A percentile compares a stretch with the other conserved stretches of the same genome.
Conservation (phyloP, 2,113 vertebrate genomes). For the Geococcyx californianus region DNA sequence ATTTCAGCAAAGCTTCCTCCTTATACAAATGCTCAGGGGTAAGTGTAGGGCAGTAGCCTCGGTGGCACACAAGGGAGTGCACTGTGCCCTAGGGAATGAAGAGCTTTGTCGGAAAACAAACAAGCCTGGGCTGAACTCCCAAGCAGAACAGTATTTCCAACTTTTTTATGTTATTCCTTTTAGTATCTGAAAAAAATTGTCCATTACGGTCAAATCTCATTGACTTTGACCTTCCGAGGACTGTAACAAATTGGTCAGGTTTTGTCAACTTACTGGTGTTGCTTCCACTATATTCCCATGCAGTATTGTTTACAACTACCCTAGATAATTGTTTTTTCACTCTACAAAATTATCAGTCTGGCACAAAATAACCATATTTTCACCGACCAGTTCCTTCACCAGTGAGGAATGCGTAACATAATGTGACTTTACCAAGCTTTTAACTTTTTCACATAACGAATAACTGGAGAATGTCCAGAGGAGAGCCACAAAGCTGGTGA, state of each 20-base stretch:
- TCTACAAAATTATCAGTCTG: neutral
- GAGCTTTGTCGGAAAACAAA: neutral
- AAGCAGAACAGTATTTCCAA: neutral
- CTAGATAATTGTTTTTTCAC: neutral
- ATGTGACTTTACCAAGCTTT: neutral
- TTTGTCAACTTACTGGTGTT: neutral
- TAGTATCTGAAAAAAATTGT: neutral
- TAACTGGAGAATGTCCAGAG: neutral
- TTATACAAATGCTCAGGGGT: neutral
- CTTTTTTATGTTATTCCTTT: neutral
- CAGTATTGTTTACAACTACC: neutral
- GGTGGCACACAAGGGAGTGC: accelerated
- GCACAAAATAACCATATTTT: neutral
- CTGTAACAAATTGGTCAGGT: neutral
- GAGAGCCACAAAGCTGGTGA: too few species aligned
- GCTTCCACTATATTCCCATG: neutral
- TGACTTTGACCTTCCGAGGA: accelerated
- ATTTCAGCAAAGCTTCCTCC: neutral
- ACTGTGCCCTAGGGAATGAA: neutral
- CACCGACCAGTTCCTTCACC: neutral
- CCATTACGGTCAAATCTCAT: neutral
- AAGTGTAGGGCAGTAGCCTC: accelerated
- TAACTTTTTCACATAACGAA: neutral
- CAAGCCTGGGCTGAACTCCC: neutral
- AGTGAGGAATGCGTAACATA: neutral